Evolutionary conservation across 2,888 invertebrate species (phyloP), one percentile per base, ranked within the genome.

Genomic region (Leucophenga montana): DNA sequence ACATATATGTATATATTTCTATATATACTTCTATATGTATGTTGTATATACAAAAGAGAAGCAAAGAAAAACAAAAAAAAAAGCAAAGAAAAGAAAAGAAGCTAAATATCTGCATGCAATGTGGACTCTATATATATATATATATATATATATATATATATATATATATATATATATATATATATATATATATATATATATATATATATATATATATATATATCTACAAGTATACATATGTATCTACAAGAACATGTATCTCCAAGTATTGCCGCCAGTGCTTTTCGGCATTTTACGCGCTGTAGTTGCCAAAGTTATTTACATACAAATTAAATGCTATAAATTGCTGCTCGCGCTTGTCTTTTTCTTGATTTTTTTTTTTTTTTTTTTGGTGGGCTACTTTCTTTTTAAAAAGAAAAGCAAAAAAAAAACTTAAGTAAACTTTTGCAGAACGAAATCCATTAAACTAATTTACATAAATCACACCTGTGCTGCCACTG

Each of bases 281-380:
- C 73, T 73, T 69, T 61, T 53, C 27, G 46, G 56, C 56, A 4
- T 33, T 39, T 59, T 31, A 13, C 27, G 27, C 50, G 59, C 59
- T n/a, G 44, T 11, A 62, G 56, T 64, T 57, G 66, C 74, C 74
- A 76, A 74, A 75, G 72, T 74, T 74, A 76, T 76, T 77, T 76
- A 68, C 77, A 77, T 76, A 69, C 71, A 75, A 76, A 77, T 71
- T 67, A 70, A 77, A 71, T 61, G 66, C 56, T 48, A 69, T 71
- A 65, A 71, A 66, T 71, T 68, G 31, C 46, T 50, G 57, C 16
- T 59, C 27, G 59, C 11, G 33, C 5, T 16, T 31, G n/a, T 61
- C n/a, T 31, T 59, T 44, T 31, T 20, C 3, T 4, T 16, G 14
- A 31, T 33, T 44, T 44, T 27, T 11, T 59, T 31, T n/a, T 44